These are phyloP conservation scores for Morpho deidamia DNA, from an alignment of 2,888 invertebrate species.

Conservation along the genomic window DNA sequence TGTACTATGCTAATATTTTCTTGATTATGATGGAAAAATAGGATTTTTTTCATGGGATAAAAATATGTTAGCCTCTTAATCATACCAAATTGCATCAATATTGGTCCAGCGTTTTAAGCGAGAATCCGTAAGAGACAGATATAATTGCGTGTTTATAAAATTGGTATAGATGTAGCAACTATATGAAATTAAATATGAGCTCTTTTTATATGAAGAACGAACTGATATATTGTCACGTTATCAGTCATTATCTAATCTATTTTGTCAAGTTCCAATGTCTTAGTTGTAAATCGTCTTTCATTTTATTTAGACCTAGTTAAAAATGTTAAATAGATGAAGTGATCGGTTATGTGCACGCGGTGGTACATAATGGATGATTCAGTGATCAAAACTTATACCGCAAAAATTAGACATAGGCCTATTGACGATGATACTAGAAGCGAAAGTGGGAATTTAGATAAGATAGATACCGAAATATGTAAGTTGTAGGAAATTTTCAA, in stretches of 20 bases:
- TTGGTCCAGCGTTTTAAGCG: too few species aligned
- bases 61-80: too few species aligned
- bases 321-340: slow-evolving; percentile 26
- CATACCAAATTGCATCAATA: too few species aligned
- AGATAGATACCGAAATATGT: slow-evolving; percentile 38
- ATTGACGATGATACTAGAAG: slow-evolving; percentile 67
- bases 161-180: too few species aligned
- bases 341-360: slow-evolving; percentile 29
- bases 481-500: slow-evolving; percentile 34
- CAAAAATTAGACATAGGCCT: slow-evolving; percentile 51
- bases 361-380: slow-evolving; percentile 51
- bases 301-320: slow-evolving; percentile 40
- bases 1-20: too few species aligned
- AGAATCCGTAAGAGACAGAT: too few species aligned
- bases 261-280: slow-evolving; percentile 52
- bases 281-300: slow-evolving; percentile 59
- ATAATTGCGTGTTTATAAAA: too few species aligned
- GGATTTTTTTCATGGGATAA: too few species aligned
- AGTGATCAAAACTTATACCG: slow-evolving; percentile 34
- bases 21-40: too few species aligned
- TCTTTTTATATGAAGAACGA: slow-evolving; percentile 1
- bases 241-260: slow-evolving; percentile 66
- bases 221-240: slow-evolving; percentile 54
- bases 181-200: background rate
- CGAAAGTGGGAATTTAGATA: slow-evolving; percentile 57